Evolutionary conservation across 2,888 invertebrate genomes (phyloP), one percentile per base, ranked within the genome.

Genomic region (Drosophila austrosaltans): DNA sequence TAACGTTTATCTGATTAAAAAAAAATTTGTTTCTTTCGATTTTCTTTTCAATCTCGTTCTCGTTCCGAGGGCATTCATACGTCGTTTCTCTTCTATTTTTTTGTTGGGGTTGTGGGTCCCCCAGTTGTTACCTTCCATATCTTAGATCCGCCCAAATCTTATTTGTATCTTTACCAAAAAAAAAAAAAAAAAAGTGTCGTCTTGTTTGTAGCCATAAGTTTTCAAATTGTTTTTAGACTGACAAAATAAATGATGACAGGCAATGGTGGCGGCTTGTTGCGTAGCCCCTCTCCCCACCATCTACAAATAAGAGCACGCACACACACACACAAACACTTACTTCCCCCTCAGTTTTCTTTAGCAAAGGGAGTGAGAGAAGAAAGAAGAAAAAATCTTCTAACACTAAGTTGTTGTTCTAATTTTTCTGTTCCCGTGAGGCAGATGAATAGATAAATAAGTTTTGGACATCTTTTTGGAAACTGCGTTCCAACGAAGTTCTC

Each of bases 191-290:
- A 62, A 60, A 65, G 69, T 80, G 28, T 54, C 59, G 63, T 83
- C 84, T 88, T 84, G 81, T 88, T 83, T 82, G 87, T 66, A 87
- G 87, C 80, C 85, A 87, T 87, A 87, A 85, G 80, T 82, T 72
- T 67, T 82, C 87, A 67, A 86, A 86, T 86, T 83, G 88, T 83
- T 83, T 82, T 82, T 76, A 65, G 71, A 66, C 82, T 73, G 87
- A 88, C 84, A 84, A 84, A 86, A 86, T 89, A 86, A 86, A 86
- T 86, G 89, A 89, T 89, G 89, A 89, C 85, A 89, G 83, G 86
- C 85, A 75, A 77, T 83, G 25, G 64, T 62, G 61, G 72, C 72
- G 69, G 72, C 73, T 70, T 72, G 60, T 72, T 61, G 69, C 65
- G 61, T 54, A 36, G 36, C 39, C 44, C 44, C 7, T 48, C 8